Evolutionary conservation across 2,113 vertebrate species (phyloP), one percentile per base, ranked within the genome.

Genomic region (Paramormyrops kingsleyae): DNA sequence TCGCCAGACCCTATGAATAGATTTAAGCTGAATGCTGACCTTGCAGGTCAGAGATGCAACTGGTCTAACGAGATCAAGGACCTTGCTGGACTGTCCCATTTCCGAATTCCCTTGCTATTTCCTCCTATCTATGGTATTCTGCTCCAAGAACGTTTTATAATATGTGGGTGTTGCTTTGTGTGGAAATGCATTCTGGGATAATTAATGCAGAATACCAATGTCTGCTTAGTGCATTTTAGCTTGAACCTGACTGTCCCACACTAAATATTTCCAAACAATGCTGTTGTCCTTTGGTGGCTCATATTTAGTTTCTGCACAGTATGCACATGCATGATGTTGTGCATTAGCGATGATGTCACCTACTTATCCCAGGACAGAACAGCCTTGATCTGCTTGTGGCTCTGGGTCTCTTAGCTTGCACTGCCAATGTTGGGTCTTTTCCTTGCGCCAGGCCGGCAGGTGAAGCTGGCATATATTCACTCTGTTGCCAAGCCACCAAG

Each of bases 401-500:
- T 42, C 13, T 35, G 15, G 27, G 3, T 35, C 17, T 84, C 1
- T 46, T 15, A 24, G 27, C 74, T 42, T 5, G 74, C 13, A 12
- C 74, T 83, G 74, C 31, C 39, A 24, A 27, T 52, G 47, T 5
- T 44, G 6, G 53, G 17, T 9, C 47, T 88, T 86, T 87, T 88
- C 83, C 83, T 89, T n/a, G 85, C 35, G 52, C 4, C 92, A 98
- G 97, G 97, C 39, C 94, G 97, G 52, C 96, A 97, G 94, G 95
- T 96, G 92, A 98, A 98, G 95, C 94, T 97, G 95, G 96, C 97
- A 52, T 98, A 97, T 87, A 88, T 97, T 90, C 95, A 96, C 44
- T 92, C 94, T 70, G 94, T 94, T 92, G 96, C 95, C 92, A 97
- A 97, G 93, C 96, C 97, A 88, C 95, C 95, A 19, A 95, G 96